Evolutionary conservation across 2,113 vertebrate genomes (phyloP).

Genomic region (Rhizomys pruinosus): DNA sequence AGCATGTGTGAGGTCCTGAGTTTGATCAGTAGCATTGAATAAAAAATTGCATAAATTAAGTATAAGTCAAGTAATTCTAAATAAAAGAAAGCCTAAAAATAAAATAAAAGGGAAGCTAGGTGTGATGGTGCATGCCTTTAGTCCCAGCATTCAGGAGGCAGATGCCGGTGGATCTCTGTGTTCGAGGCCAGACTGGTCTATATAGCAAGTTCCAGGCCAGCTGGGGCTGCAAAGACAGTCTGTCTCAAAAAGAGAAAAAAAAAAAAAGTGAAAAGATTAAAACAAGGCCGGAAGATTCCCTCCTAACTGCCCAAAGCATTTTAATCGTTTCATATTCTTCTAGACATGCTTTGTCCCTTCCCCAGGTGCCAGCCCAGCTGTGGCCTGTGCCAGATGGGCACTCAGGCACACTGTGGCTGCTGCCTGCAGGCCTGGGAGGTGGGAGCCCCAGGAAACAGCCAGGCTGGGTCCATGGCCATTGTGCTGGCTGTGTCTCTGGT

Average conservation of each 20-base stretch:
- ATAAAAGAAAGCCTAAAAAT: too few relatives aligned
- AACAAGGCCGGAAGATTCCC: not conserved
- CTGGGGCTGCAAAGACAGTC: not conserved
- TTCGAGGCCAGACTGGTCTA: too few relatives aligned
- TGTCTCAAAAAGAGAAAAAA: not conserved
- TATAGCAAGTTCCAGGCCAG: too few relatives aligned
- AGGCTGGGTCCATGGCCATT: rapidly evolving
- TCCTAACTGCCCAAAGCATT: not conserved
- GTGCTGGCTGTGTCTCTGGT: too few relatives aligned
- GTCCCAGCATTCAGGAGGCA: too few relatives aligned
- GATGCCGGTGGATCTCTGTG: too few relatives aligned
- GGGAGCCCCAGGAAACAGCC: not conserved
- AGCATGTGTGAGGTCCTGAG: too few relatives aligned
- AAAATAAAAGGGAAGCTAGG: not conserved
- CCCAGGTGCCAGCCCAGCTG: not conserved
- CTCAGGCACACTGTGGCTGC: not conserved
- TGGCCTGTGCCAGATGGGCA: not conserved
- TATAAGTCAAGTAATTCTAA: too few relatives aligned
- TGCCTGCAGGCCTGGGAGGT: not conserved
- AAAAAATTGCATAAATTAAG: too few relatives aligned
- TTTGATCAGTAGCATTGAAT: too few relatives aligned
- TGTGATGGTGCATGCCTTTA: not conserved
- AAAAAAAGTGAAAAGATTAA: not conserved
- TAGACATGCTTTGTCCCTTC: not conserved
- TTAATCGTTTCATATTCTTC: conserved; percentile 38